A percentile compares a stretch with the other conserved stretches of the same genome.
Conservation (phyloP, 1,140 invertebrate species). For the Dreissena polymorpha region DNA sequence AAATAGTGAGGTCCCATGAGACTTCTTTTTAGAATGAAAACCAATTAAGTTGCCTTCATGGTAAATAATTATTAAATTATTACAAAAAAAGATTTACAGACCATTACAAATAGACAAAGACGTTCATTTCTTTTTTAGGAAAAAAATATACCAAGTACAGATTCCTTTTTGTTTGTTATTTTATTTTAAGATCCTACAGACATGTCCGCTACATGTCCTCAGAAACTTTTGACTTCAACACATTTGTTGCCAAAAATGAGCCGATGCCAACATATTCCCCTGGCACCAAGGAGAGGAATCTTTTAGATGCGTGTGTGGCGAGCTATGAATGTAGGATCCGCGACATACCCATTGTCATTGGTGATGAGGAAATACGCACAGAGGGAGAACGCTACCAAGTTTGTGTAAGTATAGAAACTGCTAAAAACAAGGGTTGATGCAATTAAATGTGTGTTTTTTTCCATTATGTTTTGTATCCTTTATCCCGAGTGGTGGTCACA, state of each 20-base stretch:
- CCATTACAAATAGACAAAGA: neutral
- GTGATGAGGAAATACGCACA: conserved; percentile 91
- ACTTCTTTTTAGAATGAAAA: too few relatives aligned
- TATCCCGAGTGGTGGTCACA: too few relatives aligned
- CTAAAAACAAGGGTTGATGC: neutral
- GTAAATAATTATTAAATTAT: too few relatives aligned
- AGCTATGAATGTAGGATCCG: conserved; percentile 83
- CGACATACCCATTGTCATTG: conserved; percentile 96
- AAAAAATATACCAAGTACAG: too few relatives aligned
- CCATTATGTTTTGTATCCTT: too few relatives aligned
- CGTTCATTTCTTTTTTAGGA: too few relatives aligned
- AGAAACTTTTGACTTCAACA: conserved; percentile 41
- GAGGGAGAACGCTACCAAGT: conserved; percentile 88
- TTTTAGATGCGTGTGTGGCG: conserved; percentile 88
- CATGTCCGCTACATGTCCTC: conserved; percentile 10
- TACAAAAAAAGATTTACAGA: too few relatives aligned
- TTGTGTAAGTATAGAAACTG: conserved; percentile 81
- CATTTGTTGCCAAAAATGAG: conserved; percentile 79
- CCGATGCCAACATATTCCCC: conserved; percentile 86
- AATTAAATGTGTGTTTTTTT: conserved; percentile 6
- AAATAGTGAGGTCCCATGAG: too few relatives aligned
- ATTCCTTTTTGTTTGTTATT: neutral
- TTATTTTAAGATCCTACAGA: neutral
- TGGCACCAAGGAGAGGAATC: conserved; percentile 89
- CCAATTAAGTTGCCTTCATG: too few relatives aligned